Evolutionary conservation across 1,140 invertebrate species (phyloP).

Genomic region (Aphis gossypii): DNA sequence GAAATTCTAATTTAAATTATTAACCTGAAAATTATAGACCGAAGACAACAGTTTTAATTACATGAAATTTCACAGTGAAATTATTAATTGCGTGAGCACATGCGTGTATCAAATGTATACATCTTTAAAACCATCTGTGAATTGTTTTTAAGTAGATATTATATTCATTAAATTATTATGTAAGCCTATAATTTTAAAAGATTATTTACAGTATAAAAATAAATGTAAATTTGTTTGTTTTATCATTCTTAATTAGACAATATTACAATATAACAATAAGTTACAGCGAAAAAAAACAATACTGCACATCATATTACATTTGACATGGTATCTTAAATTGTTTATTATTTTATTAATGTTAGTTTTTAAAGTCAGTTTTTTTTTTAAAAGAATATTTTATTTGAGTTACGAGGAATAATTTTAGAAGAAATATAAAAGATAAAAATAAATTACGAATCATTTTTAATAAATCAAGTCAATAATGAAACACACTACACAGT

Average conservation of each 20-base stretch:
- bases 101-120: background rate
- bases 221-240: no score
- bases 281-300: background rate
- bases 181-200: no score
- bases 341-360: background rate
- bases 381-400: no score
- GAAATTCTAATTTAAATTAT: slow-evolving; percentile 17
- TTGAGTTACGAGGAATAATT: no score
- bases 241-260: no score
- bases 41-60: background rate
- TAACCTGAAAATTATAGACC: background rate
- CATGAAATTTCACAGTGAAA: background rate
- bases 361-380: background rate
- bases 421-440: background rate
- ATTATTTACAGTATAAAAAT: no score
- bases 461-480: background rate
- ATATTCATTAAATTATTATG: background rate
- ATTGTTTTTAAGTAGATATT: background rate
- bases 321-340: background rate
- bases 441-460: background rate
- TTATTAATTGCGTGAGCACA: background rate
- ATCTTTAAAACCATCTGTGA: background rate
- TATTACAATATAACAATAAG: no score
- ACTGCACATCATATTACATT: background rate
- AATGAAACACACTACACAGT: background rate